A percentile compares a stretch with the other conserved stretches of the same genome.
Evolutionary conservation across 2,888 invertebrate genomes (phyloP).

Genomic region (Augochlorella aurata): DNA sequence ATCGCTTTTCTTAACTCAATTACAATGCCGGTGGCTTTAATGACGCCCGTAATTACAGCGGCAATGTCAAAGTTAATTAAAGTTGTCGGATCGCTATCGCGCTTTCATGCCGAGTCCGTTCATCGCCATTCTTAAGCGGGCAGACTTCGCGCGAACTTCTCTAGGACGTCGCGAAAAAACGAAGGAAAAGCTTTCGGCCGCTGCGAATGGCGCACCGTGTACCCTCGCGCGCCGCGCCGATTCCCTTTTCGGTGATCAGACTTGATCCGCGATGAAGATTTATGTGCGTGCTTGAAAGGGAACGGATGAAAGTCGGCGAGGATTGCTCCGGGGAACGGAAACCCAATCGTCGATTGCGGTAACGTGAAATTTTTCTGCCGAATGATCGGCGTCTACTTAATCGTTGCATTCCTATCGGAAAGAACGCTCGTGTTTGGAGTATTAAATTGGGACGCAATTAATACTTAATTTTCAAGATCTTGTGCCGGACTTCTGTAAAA

Average conservation of each 20-base stretch:
- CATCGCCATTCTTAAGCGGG: conserved; percentile 49
- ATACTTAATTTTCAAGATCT: too few species aligned
- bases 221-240: conserved; percentile 3
- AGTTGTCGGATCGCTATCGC: conserved; percentile 71
- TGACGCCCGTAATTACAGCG: conserved; percentile 68
- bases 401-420: not conserved
- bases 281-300: not conserved
- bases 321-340: not conserved
- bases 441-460: too few species aligned
- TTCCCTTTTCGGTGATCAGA: conserved; percentile 20
- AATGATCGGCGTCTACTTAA: not conserved
- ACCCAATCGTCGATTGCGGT: not conserved
- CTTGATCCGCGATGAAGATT: conserved; percentile 6
- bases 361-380: not conserved
- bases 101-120: conserved; percentile 65
- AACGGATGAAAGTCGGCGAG: not conserved
- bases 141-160: conserved; percentile 46
- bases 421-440: too few species aligned
- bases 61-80: conserved; percentile 73
- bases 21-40: conserved; percentile 68
- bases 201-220: conserved; percentile 26
- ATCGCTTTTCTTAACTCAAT: conserved; percentile 72
- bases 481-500: too few species aligned
- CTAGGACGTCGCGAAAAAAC: conserved; percentile 12
- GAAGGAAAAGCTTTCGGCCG: conserved; percentile 34